phyloP scores from a whole-genome alignment of 1,140 invertebrate genomes.

The Zaprionus inermis region DNA sequence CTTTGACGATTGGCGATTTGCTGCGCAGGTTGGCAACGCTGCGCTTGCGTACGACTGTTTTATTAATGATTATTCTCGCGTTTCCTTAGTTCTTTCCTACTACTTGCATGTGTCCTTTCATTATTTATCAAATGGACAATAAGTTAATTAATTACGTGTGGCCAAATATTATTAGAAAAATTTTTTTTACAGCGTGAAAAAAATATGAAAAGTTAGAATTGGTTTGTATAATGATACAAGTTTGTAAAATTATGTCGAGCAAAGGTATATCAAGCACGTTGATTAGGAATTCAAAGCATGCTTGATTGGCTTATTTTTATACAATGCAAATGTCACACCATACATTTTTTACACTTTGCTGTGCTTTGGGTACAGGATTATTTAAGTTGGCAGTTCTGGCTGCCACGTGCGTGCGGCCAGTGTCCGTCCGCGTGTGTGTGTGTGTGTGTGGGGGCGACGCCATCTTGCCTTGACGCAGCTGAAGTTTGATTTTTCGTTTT shows the following conservation, averaged over 20 bases:
- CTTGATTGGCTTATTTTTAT: too few relatives aligned
- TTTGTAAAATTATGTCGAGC: not conserved
- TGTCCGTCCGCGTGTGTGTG: not conserved
- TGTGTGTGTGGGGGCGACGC: conserved; percentile 1
- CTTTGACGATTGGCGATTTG: not conserved
- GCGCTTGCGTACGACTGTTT: not conserved
- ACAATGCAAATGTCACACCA: too few relatives aligned
- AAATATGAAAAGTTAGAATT: not conserved
- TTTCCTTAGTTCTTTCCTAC: not conserved
- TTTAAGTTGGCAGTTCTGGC: not conserved
- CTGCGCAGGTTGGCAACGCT: not conserved
- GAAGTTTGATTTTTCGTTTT: conserved; percentile 12
- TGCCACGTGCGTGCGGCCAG: not conserved
- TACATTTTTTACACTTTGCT: too few relatives aligned
- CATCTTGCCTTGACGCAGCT: conserved; percentile 14
- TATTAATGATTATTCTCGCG: not conserved
- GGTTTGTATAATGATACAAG: not conserved
- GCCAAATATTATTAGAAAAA: not conserved
- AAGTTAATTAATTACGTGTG: not conserved
- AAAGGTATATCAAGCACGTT: not conserved
- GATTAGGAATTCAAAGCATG: not conserved
- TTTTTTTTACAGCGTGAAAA: not conserved
- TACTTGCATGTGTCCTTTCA: not conserved
- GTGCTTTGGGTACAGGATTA: too few relatives aligned
- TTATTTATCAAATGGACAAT: not conserved